These are phyloP conservation scores for Diorhabda sublineata DNA, from an alignment of 1,140 invertebrate species.

Conservation along the genomic window DNA sequence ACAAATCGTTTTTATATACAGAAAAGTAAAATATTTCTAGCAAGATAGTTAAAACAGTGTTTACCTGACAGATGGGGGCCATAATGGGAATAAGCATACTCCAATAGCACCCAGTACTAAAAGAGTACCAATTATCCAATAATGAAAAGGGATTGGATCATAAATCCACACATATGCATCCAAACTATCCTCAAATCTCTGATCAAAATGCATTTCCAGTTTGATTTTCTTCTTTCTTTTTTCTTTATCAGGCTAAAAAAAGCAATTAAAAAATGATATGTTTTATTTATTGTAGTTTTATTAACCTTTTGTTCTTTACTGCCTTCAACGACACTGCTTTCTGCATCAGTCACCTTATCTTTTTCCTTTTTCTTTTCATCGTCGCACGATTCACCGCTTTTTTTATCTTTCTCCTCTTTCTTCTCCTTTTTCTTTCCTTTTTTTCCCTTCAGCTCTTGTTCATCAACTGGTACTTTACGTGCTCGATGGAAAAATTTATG, in stretches of 20 bases:
- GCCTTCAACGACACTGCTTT: conserved; percentile 44
- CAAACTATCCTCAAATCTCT: conserved; percentile 86
- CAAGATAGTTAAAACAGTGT: conserved; percentile 1
- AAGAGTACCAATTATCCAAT: conserved; percentile 90
- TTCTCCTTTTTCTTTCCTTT: conserved; percentile 65
- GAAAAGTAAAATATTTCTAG: conserved; percentile 7
- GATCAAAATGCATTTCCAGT: conserved; percentile 94
- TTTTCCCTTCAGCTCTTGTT: conserved; percentile 68
- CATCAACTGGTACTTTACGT: conserved; percentile 76
- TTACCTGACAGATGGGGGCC: conserved; percentile 86
- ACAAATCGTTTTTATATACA: conserved; percentile 13
- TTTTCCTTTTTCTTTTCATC: conserved; percentile 43
- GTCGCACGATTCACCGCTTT: conserved; percentile 52
- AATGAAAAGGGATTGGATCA: conserved; percentile 94
- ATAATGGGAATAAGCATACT: conserved; percentile 96
- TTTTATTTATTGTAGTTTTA: conserved; percentile 1
- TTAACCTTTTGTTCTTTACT: conserved; percentile 33
- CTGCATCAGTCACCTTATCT: conserved; percentile 43
- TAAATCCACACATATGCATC: conserved; percentile 99
- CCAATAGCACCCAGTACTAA: conserved; percentile 90
- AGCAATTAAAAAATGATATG: background rate
- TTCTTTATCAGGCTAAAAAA: conserved; percentile 50
- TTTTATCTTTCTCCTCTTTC: conserved; percentile 60
- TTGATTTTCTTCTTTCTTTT: conserved; percentile 69
- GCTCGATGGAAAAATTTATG: conserved; percentile 96